Conservation (phyloP, 2,888 invertebrate genomes). For the Drosophila nigricruria region DNA sequence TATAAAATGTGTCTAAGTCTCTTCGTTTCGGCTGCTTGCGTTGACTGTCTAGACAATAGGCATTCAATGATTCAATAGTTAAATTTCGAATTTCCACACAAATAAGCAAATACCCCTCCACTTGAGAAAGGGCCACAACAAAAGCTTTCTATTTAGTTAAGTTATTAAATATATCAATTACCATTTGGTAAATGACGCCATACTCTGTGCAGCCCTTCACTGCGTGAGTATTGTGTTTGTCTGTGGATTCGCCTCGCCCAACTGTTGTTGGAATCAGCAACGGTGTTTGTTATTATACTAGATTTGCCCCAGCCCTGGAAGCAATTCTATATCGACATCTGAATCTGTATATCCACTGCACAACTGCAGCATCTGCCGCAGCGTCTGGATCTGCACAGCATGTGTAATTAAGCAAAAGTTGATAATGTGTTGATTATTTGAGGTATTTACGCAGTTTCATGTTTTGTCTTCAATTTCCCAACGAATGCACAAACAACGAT, state of each 20-base stretch:
- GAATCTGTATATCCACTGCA: background rate
- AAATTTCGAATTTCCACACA: constrained; percentile 57
- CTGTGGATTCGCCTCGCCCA: constrained; percentile 1
- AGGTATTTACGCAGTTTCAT: constrained; percentile 65
- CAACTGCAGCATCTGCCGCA: constrained; percentile 12
- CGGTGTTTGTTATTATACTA: constrained; percentile 7
- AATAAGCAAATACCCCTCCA: constrained; percentile 59
- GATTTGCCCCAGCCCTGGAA: constrained; percentile 8
- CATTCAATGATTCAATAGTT: constrained; percentile 71
- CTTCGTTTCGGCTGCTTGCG: constrained; percentile 22
- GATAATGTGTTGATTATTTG: constrained; percentile 76
- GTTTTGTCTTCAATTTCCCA: constrained; percentile 12
- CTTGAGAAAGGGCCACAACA: constrained; percentile 8
- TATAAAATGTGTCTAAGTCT: constrained; percentile 4
- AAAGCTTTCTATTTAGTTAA: constrained; percentile 64
- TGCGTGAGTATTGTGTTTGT: background rate
- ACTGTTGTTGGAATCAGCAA: constrained; percentile 11
- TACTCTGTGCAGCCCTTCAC: background rate
- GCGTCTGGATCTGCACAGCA: constrained; percentile 14
- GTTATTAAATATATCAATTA: constrained; percentile 75
- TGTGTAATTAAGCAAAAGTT: constrained; percentile 74
- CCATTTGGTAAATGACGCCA: constrained; percentile 58
- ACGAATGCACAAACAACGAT: constrained; percentile 6
- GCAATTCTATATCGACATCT: constrained; percentile 6
- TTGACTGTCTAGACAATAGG: constrained; percentile 46